Evolutionary conservation across 2,113 vertebrate species (phyloP).

Genomic region (Labeo catla): DNA sequence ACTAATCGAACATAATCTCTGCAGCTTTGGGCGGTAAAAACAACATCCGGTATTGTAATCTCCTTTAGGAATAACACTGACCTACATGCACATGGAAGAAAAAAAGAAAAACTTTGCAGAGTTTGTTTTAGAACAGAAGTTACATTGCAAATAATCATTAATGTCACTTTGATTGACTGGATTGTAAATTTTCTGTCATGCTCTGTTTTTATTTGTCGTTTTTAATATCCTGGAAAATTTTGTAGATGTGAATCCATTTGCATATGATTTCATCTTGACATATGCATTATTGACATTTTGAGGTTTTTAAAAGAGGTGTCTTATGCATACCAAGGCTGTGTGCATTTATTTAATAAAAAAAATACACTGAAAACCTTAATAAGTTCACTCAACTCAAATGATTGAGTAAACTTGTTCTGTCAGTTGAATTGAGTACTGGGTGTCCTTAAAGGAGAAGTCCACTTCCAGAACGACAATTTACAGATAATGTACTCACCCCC

Average conservation of each 20-base stretch:
- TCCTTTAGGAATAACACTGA: constrained; percentile 17
- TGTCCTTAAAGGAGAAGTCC: no score
- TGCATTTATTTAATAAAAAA: not conserved
- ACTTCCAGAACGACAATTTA: no score
- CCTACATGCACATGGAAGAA: not conserved
- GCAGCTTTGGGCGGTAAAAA: constrained; percentile 8
- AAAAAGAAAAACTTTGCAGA: not conserved
- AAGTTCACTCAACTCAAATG: no score
- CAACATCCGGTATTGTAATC: constrained; percentile 34
- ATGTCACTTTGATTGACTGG: not conserved
- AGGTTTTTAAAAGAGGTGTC: not conserved
- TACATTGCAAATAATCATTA: not conserved
- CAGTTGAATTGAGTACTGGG: no score
- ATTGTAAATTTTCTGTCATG: not conserved
- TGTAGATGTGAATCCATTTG: not conserved
- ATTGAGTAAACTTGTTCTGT: no score
- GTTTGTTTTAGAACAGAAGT: not conserved
- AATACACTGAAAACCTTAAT: not conserved
- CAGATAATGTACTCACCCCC: no score
- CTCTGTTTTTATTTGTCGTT: not conserved
- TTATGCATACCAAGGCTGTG: not conserved
- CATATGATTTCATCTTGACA: not conserved
- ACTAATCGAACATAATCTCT: constrained; percentile 38
- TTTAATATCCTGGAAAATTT: not conserved
- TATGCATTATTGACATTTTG: not conserved